Evolutionary conservation across 2,797 vertebrate genomes (phyloP), one percentile per base, ranked within the genome.

Genomic region (Manis pentadactyla): DNA sequence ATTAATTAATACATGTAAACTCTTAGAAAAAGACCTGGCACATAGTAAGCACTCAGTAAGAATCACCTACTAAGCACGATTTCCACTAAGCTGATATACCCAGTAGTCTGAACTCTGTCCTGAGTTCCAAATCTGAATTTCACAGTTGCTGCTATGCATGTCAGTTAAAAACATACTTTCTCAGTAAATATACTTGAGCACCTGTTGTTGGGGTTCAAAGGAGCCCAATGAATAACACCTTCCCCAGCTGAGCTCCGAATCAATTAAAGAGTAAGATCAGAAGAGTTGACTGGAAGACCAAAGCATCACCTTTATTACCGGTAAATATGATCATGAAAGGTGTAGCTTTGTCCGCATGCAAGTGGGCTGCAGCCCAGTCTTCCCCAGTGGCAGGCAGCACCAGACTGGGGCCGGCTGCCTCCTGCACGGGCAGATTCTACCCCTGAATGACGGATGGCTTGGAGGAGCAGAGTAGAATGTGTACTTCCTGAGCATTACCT

Each of bases 121-220:
- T 46, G 79, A 94, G 57, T 66, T 69, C 39, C 64, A 73, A 15
- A 39, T 75, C 63, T 87, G 64, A 61, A 84, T 81, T 90, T 90
- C 46, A 63, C 19, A 66, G 55, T 71, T 87, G 64, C 59, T 86
- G 81, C 37, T 74, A 14, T 78, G 17, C 59, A 39, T 61, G 27
- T 92, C 86, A 23, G 34, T 91, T 83, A 83, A 93, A 93, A 93
- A 39, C 21, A 37, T 29, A 75, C 89, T 63, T 84, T 61, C 68
- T 74, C 59, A 84, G 42, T 46, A 74, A 74, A 73, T 93, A 64
- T 66, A 92, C 90, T 66, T 90, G 75, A 90, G 49, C 15, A 42
- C 27, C 23, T 59, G 10, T n/a, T 63, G 18, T 64, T 37, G 31
- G 23, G 18, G 27, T 90, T 94, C 87, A 61, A 31, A 95, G 66